These are phyloP conservation scores for Cranoglanis bouderius DNA, from an alignment of 2,113 vertebrate genomes.

Conservation along the genomic window DNA sequence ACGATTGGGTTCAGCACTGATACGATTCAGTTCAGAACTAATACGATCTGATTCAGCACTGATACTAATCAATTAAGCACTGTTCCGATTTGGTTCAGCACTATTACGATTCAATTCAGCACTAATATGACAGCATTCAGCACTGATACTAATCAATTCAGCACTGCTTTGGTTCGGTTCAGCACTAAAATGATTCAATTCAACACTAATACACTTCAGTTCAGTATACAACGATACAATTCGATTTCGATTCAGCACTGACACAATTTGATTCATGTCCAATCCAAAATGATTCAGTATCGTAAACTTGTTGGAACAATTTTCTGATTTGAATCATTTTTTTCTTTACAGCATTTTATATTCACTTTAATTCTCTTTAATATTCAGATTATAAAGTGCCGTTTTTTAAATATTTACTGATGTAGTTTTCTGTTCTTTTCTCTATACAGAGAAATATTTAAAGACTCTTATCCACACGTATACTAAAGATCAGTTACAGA, in stretches of 20 bases:
- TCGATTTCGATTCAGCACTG: neutral
- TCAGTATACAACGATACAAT: too few relatives aligned
- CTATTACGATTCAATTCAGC: neutral
- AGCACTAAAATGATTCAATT: neutral
- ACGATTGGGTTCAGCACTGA: neutral
- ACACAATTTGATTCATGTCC: neutral
- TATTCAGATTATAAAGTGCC: too few relatives aligned
- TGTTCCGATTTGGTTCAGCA: neutral
- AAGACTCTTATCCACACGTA: too few relatives aligned
- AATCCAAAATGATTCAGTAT: neutral
- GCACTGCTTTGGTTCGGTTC: neutral
- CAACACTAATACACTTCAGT: too few relatives aligned
- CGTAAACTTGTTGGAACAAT: too few relatives aligned
- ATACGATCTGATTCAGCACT: neutral
- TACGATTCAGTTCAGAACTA: neutral
- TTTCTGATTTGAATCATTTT: neutral
- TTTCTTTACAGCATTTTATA: neutral
- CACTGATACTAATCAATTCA: neutral
- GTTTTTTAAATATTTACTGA: too few relatives aligned
- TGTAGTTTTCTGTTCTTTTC: too few relatives aligned
- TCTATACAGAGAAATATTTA: too few relatives aligned
- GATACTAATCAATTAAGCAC: too few relatives aligned
- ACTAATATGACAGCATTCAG: neutral
- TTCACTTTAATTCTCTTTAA: too few relatives aligned
- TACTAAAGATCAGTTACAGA: too few relatives aligned